Evolutionary conservation across 2,113 vertebrate genomes (phyloP), one percentile per base, ranked within the genome.

Genomic region (Albula goreensis): DNA sequence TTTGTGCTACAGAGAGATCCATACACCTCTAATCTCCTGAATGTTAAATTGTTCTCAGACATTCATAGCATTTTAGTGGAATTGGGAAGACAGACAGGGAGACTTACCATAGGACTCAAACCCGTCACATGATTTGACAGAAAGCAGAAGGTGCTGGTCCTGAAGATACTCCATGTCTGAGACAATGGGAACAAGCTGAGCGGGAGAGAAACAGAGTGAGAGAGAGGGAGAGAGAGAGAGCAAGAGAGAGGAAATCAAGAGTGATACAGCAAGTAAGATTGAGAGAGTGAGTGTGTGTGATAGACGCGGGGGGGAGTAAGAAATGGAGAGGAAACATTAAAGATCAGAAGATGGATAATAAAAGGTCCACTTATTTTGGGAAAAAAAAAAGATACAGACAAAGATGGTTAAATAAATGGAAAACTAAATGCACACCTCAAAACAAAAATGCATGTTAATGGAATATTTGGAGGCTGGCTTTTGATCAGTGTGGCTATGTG

Each of bases 71-170:
- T 19, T 66, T 66, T 66, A 66, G 22, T 66, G 60, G 60, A 66
- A 66, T 15, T n/a, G 53, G 22, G 25, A 5, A 25, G 31, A 0
- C 0, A 79, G 57, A 4, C 19, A n/a, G 19, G 66, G 31, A 12
- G 49, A 92, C 91, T 2, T 77, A 97, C 97, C 97, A 0, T 97
- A 98, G 83, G 97, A 97, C 91, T 98, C 97, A n/a, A 96, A 97
- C 52, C 96, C 96, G 88, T 98, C 97, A 91, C 95, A 94, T 2
- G 96, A 96, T 93, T 97, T 97, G 81, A 98, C 91, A 83, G 96
- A 97, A 85, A 98, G 85, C 53, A 97, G 96, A 74, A 97, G 88
- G 86, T 97, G 96, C 89, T 97, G 97, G 89, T 97, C 97, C 84
- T 94, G 94, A 87, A 97, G 93, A 91, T 95, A 95, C 85, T 96